These are phyloP conservation scores for Frankliniella intonsa DNA, from an alignment of 2,888 invertebrate species.

Conservation along the genomic window DNA sequence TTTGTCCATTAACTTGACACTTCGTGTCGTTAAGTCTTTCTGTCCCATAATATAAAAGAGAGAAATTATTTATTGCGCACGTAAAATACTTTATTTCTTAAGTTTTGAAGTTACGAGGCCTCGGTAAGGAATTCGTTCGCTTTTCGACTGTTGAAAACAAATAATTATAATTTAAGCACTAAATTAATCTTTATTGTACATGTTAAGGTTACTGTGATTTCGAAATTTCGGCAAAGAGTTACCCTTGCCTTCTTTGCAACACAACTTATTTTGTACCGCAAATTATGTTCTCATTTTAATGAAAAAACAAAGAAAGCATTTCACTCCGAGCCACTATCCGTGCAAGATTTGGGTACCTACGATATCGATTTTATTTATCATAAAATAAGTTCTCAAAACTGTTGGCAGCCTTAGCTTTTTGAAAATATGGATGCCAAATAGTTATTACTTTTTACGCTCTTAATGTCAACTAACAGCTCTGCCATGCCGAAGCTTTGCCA, in stretches of 20 bases:
- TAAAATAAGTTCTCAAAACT: no score
- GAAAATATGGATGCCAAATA: background rate
- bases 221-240: background rate
- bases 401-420: no score
- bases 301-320: background rate
- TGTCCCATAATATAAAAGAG: no score
- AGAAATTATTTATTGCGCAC: no score
- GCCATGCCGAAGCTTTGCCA: conserved; percentile 18
- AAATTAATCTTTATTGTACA: background rate
- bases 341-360: no score
- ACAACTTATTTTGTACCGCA: conserved; percentile 8
- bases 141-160: background rate
- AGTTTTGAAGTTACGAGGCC: no score
- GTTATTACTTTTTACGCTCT: background rate
- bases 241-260: background rate
- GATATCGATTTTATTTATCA: no score
- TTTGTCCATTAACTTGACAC: no score
- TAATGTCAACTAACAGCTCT: background rate
- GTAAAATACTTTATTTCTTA: no score
- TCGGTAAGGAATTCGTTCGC: background rate
- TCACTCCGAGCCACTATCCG: background rate
- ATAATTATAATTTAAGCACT: background rate
- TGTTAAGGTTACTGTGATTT: background rate
- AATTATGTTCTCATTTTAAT: background rate
- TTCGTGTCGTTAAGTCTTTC: no score